A percentile compares a stretch with the other conserved stretches of the same genome.
phyloP scores from a whole-genome alignment of 1,140 invertebrate genomes.

The Trissolcus basalis region DNA sequence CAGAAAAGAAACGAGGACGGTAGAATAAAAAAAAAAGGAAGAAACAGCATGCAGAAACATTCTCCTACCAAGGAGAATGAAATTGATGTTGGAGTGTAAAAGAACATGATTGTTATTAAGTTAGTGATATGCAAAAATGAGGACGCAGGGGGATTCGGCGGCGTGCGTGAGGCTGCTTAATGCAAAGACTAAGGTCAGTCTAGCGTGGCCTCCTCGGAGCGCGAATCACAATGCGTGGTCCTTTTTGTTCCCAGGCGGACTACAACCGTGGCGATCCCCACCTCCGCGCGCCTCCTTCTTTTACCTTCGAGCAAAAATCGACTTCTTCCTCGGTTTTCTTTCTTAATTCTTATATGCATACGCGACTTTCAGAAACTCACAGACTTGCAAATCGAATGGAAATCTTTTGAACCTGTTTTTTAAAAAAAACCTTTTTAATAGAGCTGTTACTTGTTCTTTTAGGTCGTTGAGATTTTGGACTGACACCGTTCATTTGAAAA shows the following conservation, averaged over 20 bases:
- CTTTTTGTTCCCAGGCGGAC: conserved; percentile 74
- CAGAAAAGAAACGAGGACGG: too few relatives aligned
- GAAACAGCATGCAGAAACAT: too few relatives aligned
- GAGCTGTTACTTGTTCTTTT: too few relatives aligned
- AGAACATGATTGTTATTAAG: conserved; percentile 2
- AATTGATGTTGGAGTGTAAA: background rate
- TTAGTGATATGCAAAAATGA: conserved; percentile 34
- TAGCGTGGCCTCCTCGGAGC: conserved; percentile 72
- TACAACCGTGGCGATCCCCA: conserved; percentile 74
- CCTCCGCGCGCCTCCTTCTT: conserved; percentile 47
- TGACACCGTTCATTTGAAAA: too few relatives aligned
- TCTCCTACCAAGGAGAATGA: too few relatives aligned
- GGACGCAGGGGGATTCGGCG: conserved; percentile 36
- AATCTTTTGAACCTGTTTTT: too few relatives aligned
- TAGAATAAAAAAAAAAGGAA: too few relatives aligned
- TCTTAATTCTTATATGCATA: conserved; percentile 6
- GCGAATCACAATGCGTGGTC: conserved; percentile 69
- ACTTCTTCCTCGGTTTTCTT: conserved; percentile 29
- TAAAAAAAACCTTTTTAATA: too few relatives aligned
- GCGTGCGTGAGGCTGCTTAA: conserved; percentile 68
- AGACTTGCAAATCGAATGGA: too few relatives aligned
- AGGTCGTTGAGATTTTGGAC: too few relatives aligned
- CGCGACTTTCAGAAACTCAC: background rate
- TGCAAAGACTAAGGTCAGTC: conserved; percentile 73
- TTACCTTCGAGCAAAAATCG: conserved; percentile 31